Evolutionary conservation across 2,888 invertebrate species (phyloP).

Genomic region (Pollenia amentaria): DNA sequence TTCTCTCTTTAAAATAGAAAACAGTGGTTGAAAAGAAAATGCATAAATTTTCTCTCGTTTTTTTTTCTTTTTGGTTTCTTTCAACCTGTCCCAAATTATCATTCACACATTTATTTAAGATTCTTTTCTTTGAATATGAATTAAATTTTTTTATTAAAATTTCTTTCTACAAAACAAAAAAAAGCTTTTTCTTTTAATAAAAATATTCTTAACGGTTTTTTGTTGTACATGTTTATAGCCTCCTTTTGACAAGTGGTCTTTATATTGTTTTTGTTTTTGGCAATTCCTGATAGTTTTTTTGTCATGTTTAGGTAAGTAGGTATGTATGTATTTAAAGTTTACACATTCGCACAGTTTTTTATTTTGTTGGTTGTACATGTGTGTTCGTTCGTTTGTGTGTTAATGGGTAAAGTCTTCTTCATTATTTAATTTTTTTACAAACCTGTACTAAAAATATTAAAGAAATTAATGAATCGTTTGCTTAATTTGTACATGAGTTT

Average conservation of each 20-base stretch:
- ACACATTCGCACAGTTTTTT: not conserved
- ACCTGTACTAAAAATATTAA: conserved; percentile 27
- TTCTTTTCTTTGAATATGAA: conserved; percentile 5
- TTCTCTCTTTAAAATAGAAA: conserved; percentile 5
- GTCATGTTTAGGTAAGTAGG: conserved; percentile 1
- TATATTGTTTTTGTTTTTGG: conserved; percentile 41
- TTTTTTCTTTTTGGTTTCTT: not conserved
- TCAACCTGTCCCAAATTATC: conserved; percentile 46
- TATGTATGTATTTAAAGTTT: conserved; percentile 1
- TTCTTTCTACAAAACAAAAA: not conserved
- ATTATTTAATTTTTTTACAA: conserved; percentile 11
- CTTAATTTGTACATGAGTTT: not conserved
- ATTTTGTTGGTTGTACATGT: not conserved
- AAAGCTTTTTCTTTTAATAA: conserved; percentile 24
- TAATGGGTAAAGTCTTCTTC: conserved; percentile 57
- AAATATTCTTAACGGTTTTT: conserved; percentile 40
- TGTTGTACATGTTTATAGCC: conserved; percentile 23
- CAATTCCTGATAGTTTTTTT: conserved; percentile 1
- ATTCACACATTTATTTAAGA: conserved; percentile 3
- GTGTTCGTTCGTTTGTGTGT: conserved; percentile 32
- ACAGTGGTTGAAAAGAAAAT: conserved; percentile 44
- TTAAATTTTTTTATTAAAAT: not conserved
- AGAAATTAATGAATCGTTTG: conserved; percentile 24
- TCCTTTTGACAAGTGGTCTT: conserved; percentile 50
- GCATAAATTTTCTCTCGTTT: conserved; percentile 31